phyloP scores from a whole-genome alignment of 1,140 invertebrate species.

The Hyphantria cunea region DNA sequence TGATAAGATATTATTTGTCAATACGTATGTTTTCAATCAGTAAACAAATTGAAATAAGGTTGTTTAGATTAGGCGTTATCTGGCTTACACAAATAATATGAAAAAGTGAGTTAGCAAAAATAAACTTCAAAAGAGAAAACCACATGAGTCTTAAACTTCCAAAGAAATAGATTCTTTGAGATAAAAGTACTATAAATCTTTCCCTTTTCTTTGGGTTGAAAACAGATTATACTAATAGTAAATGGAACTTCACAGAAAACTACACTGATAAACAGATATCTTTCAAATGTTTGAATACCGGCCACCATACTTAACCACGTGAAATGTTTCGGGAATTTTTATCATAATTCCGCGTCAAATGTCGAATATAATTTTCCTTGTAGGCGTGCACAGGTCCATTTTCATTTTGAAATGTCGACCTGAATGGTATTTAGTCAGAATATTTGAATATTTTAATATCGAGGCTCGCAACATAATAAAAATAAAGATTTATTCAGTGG shows the following conservation, averaged over 20 bases:
- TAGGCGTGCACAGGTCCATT: slow-evolving; percentile 63
- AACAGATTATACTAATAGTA: slow-evolving; percentile 20
- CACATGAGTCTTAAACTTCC: neutral
- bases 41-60: neutral
- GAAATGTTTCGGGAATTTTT: slow-evolving; percentile 60
- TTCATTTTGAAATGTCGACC: slow-evolving; percentile 69
- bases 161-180: slow-evolving; percentile 6
- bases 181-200: slow-evolving; percentile 22
- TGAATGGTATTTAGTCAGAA: slow-evolving; percentile 62
- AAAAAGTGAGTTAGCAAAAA: slow-evolving; percentile 7
- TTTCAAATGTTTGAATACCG: slow-evolving; percentile 11
- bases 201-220: slow-evolving; percentile 16
- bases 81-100: slow-evolving; percentile 1
- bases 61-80: slow-evolving; percentile 1
- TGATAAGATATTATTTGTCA: neutral
- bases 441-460: slow-evolving; percentile 75
- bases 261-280: slow-evolving; percentile 12
- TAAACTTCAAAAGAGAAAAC: slow-evolving; percentile 1
- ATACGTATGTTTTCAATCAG: neutral
- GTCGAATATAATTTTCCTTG: slow-evolving; percentile 63
- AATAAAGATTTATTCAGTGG: slow-evolving; percentile 57
- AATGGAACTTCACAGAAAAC: slow-evolving; percentile 3
- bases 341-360: slow-evolving; percentile 66
- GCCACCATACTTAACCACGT: slow-evolving; percentile 54
- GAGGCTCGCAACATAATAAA: slow-evolving; percentile 50